Conservation (phyloP, 92 coral and sea anemone species). For the Palythoa heliodiscus region DNA sequence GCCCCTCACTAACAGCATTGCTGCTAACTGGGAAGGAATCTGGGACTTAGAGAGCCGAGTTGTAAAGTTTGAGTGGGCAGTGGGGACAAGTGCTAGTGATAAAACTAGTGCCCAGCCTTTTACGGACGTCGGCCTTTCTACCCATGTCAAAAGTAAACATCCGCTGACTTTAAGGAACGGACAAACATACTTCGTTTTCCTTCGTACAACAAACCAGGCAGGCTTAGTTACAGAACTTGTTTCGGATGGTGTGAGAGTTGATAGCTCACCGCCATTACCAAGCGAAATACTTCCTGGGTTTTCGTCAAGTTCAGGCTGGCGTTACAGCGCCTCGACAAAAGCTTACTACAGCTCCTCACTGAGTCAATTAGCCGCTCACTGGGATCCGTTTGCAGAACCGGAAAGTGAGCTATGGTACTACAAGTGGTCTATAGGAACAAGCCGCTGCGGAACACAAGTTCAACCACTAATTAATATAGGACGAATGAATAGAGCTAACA, state of each 20-base stretch:
- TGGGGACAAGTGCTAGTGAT: slow-evolving; percentile 56
- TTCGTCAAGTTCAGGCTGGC: slow-evolving; percentile 52
- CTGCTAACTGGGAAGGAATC: slow-evolving; percentile 96
- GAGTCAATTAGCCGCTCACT: slow-evolving; percentile 64
- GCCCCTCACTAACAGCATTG: slow-evolving; percentile 66
- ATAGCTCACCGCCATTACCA: slow-evolving; percentile 75
- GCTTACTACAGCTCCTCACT: slow-evolving; percentile 58
- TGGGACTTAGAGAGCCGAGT: slow-evolving; percentile 92
- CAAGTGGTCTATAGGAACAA: slow-evolving; percentile 92
- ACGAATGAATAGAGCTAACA: slow-evolving; percentile 66
- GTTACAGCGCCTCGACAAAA: slow-evolving; percentile 29
- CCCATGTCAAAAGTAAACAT: slow-evolving; percentile 70
- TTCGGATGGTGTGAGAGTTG: slow-evolving; percentile 91
- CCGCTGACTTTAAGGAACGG: slow-evolving; percentile 68
- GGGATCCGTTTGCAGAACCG: slow-evolving; percentile 72
- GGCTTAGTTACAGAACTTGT: slow-evolving; percentile 65
- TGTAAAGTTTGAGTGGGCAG: slow-evolving; percentile 85
- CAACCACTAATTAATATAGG: slow-evolving; percentile 87
- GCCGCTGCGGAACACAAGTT: slow-evolving; percentile 83
- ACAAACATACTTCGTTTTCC: slow-evolving; percentile 69
- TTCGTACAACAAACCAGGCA: slow-evolving; percentile 74
- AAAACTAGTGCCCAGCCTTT: slow-evolving; percentile 55
- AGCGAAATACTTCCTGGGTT: slow-evolving; percentile 63
- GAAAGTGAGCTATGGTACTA: slow-evolving; percentile 94
- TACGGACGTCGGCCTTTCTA: slow-evolving; percentile 76